Conservation (phyloP, 2,888 invertebrate species). For the Sarcophaga subvicina region DNA sequence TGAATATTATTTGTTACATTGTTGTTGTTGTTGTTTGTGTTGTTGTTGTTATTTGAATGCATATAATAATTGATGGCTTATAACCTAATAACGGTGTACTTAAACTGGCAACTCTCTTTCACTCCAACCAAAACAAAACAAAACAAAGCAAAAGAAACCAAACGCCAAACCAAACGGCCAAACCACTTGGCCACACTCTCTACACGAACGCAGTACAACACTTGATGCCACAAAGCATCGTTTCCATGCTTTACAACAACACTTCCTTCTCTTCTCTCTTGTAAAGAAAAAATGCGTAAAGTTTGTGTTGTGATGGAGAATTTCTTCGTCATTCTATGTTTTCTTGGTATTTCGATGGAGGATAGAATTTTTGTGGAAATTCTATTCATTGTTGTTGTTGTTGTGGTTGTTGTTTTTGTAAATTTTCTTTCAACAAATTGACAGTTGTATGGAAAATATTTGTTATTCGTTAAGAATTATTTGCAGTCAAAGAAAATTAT, state of each 20-base stretch:
- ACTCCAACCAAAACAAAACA: not conserved
- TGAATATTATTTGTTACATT: conserved; percentile 71
- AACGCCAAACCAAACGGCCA: too few relatives aligned
- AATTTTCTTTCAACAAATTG: conserved; percentile 50
- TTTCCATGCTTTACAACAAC: not conserved
- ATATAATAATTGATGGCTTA: conserved; percentile 80
- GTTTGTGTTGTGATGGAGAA: conserved; percentile 18
- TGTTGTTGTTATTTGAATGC: conserved; percentile 73
- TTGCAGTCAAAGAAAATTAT: not conserved
- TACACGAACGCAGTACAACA: not conserved
- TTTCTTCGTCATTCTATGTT: conserved; percentile 31
- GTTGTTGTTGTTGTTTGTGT: conserved; percentile 61
- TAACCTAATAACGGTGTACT: conserved; percentile 77
- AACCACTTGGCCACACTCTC: not conserved
- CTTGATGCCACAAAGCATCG: not conserved
- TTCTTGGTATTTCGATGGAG: not conserved
- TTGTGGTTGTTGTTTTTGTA: not conserved
- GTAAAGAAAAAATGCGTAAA: conserved; percentile 67
- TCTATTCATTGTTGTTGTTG: conserved; percentile 30
- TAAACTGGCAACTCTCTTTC: conserved; percentile 17
- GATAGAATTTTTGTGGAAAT: conserved; percentile 22
- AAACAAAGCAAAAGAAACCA: too few relatives aligned
- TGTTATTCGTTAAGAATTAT: not conserved
- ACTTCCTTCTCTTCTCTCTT: conserved; percentile 27
- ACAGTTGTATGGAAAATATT: conserved; percentile 59